Conservation (phyloP, 2,888 invertebrate genomes). For the Drosophila barbarae region DNA sequence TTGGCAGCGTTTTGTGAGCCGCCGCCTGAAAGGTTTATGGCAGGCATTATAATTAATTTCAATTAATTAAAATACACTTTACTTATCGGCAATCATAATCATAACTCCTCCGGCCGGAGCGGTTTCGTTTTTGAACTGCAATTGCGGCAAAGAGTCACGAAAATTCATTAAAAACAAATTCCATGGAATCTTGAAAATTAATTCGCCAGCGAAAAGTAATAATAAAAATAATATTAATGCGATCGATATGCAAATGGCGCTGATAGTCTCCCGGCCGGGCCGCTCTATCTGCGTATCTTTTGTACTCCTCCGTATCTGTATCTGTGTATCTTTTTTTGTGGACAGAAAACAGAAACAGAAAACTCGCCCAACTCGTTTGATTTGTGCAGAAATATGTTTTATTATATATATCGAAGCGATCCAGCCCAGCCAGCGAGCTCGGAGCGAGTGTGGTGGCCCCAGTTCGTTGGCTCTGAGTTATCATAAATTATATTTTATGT, state of each 20-base stretch:
- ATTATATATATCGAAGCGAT: conserved; percentile 47
- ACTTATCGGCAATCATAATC: conserved; percentile 60
- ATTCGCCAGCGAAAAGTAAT: conserved; percentile 38
- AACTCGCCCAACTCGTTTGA: conserved; percentile 69
- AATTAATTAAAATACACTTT: conserved; percentile 71
- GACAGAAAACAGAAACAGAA: conserved; percentile 26
- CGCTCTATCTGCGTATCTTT: conserved; percentile 31
- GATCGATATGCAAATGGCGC: conserved; percentile 70
- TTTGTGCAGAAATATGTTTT: conserved; percentile 72
- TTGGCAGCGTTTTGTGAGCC: conserved; percentile 5
- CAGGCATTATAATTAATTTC: conserved; percentile 63
- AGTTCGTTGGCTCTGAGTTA: conserved; percentile 49
- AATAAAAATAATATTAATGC: conserved; percentile 57
- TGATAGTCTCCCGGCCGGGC: conserved; percentile 48
- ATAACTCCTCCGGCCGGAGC: conserved; percentile 16
- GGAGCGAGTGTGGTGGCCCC: conserved; percentile 11
- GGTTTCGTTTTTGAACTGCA: conserved; percentile 44
- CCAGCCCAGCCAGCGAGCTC: neutral
- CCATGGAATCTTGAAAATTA: conserved; percentile 9
- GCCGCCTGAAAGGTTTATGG: conserved; percentile 33
- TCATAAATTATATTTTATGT: conserved; percentile 72
- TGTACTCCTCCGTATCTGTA: conserved; percentile 23
- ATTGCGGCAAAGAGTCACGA: conserved; percentile 13
- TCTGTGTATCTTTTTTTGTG: conserved; percentile 25
- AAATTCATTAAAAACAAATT: conserved; percentile 1